These are phyloP conservation scores for Ips nitidus DNA, from an alignment of 1,140 invertebrate genomes.

Conservation along the genomic window DNA sequence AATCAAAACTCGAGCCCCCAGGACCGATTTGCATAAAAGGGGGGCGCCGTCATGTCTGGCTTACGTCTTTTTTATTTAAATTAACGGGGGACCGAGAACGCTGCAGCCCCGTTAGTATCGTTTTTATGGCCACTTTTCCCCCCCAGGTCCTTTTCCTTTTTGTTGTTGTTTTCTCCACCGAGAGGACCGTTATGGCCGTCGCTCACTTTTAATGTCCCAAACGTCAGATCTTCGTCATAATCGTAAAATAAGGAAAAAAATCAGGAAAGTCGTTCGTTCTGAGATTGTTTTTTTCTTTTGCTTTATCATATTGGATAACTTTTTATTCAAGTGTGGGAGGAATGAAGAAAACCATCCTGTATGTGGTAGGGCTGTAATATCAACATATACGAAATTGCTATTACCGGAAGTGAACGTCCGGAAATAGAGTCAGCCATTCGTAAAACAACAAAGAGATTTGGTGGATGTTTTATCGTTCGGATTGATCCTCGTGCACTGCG, in stretches of 20 bases:
- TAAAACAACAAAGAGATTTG: slow-evolving; percentile 27
- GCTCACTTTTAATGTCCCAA: neutral
- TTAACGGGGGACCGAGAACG: neutral
- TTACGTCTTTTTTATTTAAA: slow-evolving; percentile 11
- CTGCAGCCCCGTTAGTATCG: neutral
- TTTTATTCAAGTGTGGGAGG: too few relatives aligned
- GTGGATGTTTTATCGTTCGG: slow-evolving; percentile 9
- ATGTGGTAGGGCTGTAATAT: slow-evolving; percentile 7
- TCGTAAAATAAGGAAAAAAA: neutral
- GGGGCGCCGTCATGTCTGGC: neutral
- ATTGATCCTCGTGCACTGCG: slow-evolving; percentile 5
- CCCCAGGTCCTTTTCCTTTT: neutral
- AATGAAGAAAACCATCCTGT: neutral
- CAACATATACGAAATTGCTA: slow-evolving; percentile 9
- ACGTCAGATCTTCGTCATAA: neutral
- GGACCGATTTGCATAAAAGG: neutral
- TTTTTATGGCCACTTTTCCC: neutral
- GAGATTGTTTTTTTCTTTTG: neutral
- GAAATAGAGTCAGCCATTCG: slow-evolving; percentile 22
- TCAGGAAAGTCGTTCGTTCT: neutral
- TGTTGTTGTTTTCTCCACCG: neutral
- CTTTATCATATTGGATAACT: too few relatives aligned
- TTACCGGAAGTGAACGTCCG: slow-evolving; percentile 23
- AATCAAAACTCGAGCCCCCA: too few relatives aligned
- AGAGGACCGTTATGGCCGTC: neutral